Percentiles rank a stretch among this genome's conserved stretches.
These are phyloP conservation scores for Ormyrus pomaceus DNA, from an alignment of 2,888 invertebrate genomes.

Conservation along the genomic window DNA sequence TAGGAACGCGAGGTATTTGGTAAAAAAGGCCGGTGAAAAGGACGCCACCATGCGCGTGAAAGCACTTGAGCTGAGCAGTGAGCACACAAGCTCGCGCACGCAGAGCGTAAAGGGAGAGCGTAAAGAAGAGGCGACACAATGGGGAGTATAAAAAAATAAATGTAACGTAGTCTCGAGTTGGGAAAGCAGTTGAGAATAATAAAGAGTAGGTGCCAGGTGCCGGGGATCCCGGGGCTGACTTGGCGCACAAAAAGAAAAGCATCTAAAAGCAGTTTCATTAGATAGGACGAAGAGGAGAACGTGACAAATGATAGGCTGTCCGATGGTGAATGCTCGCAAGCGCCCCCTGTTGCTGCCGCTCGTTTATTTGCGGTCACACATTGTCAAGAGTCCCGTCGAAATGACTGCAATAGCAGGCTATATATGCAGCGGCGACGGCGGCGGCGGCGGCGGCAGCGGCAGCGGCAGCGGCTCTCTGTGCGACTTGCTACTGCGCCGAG, in stretches of 20 bases:
- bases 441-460: neutral
- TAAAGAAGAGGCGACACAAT: neutral
- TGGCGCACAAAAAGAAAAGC: conserved; percentile 66
- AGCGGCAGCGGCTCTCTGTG: neutral
- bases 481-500: neutral
- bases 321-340: conserved; percentile 72
- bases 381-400: conserved; percentile 64
- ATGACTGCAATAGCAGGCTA: neutral
- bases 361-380: conserved; percentile 76
- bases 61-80: conserved; percentile 20
- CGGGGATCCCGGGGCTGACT: conserved; percentile 27
- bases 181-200: conserved; percentile 65
- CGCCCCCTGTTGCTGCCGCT: conserved; percentile 74
- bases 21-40: conserved; percentile 18
- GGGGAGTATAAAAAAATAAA: conserved; percentile 57
- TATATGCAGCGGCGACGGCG: no score
- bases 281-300: conserved; percentile 65
- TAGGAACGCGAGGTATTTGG: no score
- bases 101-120: neutral
- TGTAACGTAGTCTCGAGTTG: conserved; percentile 57
- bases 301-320: conserved; percentile 75
- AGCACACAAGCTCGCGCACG: neutral
- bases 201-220: conserved; percentile 74
- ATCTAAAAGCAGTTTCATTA: conserved; percentile 75
- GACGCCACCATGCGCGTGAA: conserved; percentile 30